Conservation (phyloP, 2,797 vertebrate species). For the Lepilemur ruficaudatus region DNA sequence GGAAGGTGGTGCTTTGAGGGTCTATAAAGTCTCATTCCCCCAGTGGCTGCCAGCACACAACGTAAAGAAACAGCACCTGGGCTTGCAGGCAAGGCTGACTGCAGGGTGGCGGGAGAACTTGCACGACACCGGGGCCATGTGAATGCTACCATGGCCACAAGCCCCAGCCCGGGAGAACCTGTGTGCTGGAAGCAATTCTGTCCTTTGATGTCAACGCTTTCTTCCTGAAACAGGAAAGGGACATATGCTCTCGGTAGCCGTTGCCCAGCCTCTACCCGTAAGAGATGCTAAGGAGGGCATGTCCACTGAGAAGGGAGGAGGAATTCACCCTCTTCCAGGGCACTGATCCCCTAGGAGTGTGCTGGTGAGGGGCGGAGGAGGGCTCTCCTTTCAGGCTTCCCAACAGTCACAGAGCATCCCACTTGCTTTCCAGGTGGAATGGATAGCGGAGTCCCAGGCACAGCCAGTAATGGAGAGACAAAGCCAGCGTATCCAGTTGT, state of each 20-base stretch:
- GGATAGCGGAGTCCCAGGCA: conserved; percentile 82
- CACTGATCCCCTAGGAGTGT: neutral
- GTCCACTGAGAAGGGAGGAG: neutral
- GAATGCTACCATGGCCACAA: neutral
- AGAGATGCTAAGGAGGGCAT: neutral
- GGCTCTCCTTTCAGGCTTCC: neutral
- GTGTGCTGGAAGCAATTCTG: neutral
- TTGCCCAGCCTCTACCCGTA: neutral
- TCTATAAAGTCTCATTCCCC: neutral
- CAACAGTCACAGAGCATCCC: neutral
- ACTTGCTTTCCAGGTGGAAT: conserved; percentile 84
- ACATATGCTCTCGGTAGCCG: neutral
- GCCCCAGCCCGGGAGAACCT: neutral
- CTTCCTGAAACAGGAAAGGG: neutral
- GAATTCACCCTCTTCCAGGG: neutral
- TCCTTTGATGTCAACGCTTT: neutral
- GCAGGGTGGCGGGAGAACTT: neutral
- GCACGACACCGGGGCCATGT: neutral
- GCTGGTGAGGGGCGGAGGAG: neutral
- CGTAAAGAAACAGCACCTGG: neutral
- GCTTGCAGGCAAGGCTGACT: too few species aligned
- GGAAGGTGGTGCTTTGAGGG: neutral
- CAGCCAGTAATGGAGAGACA: conserved; percentile 84
- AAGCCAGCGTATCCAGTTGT: conserved; percentile 65
- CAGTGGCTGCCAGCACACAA: neutral